Conservation (phyloP, 2,888 invertebrate genomes). For the Lamellibrachia columna region DNA sequence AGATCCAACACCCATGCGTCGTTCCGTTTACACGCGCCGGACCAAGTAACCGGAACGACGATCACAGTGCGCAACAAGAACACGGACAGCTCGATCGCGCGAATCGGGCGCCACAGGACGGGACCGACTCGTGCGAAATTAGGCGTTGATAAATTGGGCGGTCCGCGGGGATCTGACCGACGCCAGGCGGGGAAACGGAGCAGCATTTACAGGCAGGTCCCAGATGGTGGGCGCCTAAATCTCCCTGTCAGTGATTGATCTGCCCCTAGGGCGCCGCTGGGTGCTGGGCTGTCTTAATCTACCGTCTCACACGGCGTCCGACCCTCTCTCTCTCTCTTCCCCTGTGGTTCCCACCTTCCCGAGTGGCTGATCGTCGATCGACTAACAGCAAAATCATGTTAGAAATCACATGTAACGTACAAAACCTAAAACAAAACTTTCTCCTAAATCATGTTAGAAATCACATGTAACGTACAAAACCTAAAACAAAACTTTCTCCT, state of each 20-base stretch:
- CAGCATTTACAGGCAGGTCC: neutral
- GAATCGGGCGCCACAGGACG: neutral
- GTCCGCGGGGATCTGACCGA: neutral
- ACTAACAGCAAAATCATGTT: neutral
- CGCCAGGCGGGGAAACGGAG: neutral
- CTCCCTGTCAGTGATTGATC: neutral
- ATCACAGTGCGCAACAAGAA: neutral
- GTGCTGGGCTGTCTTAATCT: neutral
- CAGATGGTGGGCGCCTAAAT: neutral
- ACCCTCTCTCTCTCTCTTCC: neutral
- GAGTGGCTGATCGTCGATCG: neutral
- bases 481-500: neutral
- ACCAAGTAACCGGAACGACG: neutral
- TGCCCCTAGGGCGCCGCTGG: neutral
- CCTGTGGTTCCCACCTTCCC: neutral
- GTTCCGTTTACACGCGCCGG: neutral
- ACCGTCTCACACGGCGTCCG: neutral
- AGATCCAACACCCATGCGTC: neutral
- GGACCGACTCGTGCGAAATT: neutral
- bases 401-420: neutral
- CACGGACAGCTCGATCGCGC: neutral
- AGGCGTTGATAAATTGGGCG: conserved; percentile 16
- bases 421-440: too few relatives aligned
- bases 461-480: neutral
- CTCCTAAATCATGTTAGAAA: too few relatives aligned